A percentile compares a stretch with the other conserved stretches of the same genome.
Conservation (phyloP, 2,888 invertebrate species). For the Fragum sueziense region DNA sequence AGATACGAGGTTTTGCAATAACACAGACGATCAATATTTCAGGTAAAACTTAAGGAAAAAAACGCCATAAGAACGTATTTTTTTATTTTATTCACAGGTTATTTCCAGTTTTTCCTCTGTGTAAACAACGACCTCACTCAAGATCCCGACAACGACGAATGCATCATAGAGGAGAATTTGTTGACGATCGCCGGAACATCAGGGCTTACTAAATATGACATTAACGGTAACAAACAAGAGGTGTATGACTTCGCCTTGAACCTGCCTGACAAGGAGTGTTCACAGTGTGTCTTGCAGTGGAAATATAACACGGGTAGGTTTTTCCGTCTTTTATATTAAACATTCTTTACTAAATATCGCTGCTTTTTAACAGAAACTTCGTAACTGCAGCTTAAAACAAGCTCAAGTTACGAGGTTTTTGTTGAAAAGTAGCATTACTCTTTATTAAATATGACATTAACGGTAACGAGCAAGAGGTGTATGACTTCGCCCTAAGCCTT, state of each 20-base stretch:
- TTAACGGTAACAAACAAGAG: slow-evolving; percentile 7
- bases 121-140: slow-evolving; percentile 62
- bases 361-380: slow-evolving; percentile 55
- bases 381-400: too few species aligned
- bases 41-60: too few species aligned
- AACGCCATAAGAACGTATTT: too few species aligned
- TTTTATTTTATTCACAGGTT: slow-evolving; percentile 53
- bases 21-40: too few species aligned
- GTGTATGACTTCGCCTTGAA: slow-evolving; percentile 41
- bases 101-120: slow-evolving; percentile 77
- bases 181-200: slow-evolving; percentile 50
- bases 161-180: slow-evolving; percentile 65
- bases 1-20: too few species aligned
- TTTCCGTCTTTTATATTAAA: too few species aligned
- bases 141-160: slow-evolving; percentile 66
- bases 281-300: slow-evolving; percentile 65
- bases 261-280: slow-evolving; percentile 50
- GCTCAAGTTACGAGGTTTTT: too few species aligned
- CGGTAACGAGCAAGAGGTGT: background rate
- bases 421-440: slow-evolving; percentile 49
- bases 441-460: slow-evolving; percentile 46
- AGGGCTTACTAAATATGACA: slow-evolving; percentile 38
- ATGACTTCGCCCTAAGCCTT: slow-evolving; percentile 43
- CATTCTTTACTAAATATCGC: too few species aligned
- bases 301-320: slow-evolving; percentile 67